Percentiles rank a stretch among this genome's conserved stretches.
These are phyloP conservation scores for Fopius arisanus DNA, from an alignment of 1,140 invertebrate species.

Conservation along the genomic window DNA sequence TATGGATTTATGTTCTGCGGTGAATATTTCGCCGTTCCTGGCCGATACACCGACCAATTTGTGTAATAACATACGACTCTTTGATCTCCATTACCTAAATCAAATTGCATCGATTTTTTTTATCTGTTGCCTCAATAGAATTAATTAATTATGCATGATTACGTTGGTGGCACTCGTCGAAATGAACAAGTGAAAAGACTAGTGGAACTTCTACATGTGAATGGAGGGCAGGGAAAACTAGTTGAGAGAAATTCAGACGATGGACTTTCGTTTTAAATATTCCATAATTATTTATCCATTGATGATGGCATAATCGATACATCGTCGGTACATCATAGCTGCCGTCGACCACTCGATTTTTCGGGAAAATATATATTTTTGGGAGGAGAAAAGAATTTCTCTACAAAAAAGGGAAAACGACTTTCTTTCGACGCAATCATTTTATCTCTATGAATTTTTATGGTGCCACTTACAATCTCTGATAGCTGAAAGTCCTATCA, in stretches of 20 bases:
- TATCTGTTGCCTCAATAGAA: background rate
- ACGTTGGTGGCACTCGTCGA: background rate
- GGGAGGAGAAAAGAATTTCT: no score
- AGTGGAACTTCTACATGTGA: background rate
- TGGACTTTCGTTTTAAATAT: slow-evolving; percentile 47
- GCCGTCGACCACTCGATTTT: no score
- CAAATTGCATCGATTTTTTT: background rate
- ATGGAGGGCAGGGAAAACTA: slow-evolving; percentile 5
- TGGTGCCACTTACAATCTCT: slow-evolving; percentile 23
- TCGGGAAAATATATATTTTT: background rate
- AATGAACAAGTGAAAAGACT: background rate
- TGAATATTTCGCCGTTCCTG: slow-evolving; percentile 87
- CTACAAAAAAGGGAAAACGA: no score
- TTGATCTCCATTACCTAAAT: slow-evolving; percentile 66
- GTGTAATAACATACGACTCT: slow-evolving; percentile 91
- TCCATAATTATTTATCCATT: background rate
- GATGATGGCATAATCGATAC: background rate
- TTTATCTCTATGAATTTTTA: background rate
- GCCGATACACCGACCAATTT: slow-evolving; percentile 92
- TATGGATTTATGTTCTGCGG: slow-evolving; percentile 96
- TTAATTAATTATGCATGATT: background rate
- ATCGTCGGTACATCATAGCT: no score
- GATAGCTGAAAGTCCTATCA: slow-evolving; percentile 25
- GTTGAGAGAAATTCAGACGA: slow-evolving; percentile 52
- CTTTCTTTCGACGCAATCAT: no score